Evolutionary conservation across 1,140 invertebrate genomes (phyloP).

Genomic region (Heliothis subflexa): DNA sequence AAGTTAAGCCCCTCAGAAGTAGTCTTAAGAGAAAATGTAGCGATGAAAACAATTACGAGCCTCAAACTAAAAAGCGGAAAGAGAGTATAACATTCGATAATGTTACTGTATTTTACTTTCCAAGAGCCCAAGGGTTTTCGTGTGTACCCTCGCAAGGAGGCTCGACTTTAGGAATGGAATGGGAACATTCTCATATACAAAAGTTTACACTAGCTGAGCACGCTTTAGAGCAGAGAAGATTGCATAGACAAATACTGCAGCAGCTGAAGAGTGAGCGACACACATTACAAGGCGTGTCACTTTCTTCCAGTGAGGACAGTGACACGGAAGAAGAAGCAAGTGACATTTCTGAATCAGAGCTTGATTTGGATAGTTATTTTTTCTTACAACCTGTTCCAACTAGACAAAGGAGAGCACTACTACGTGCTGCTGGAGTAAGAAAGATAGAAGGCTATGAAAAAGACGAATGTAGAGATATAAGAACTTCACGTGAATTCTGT

Average conservation of each 20-base stretch:
- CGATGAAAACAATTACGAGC: conserved; percentile 61
- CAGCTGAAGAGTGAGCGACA: conserved; percentile 91
- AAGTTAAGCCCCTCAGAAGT: conserved; percentile 68
- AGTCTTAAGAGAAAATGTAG: conserved; percentile 79
- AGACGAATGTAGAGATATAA: conserved; percentile 96
- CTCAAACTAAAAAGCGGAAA: conserved; percentile 88
- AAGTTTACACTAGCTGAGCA: conserved; percentile 92
- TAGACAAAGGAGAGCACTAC: conserved; percentile 93
- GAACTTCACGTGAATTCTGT: conserved; percentile 96
- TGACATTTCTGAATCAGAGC: conserved; percentile 93
- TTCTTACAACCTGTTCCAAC: conserved; percentile 97
- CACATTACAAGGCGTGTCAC: conserved; percentile 81
- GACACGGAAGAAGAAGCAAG: conserved; percentile 93
- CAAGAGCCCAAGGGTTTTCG: conserved; percentile 97
- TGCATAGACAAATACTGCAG: conserved; percentile 93
- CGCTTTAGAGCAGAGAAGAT: conserved; percentile 93
- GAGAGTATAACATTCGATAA: conserved; percentile 95
- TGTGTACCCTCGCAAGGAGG: conserved; percentile 99
- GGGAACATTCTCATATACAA: conserved; percentile 92
- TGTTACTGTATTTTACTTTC: conserved; percentile 98
- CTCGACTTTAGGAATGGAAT: conserved; percentile 98
- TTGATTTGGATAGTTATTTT: conserved; percentile 97
- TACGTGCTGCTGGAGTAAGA: conserved; percentile 95
- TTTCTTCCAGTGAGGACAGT: conserved; percentile 91
- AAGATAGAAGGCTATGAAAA: conserved; percentile 98